phyloP scores from a whole-genome alignment of 2,888 invertebrate genomes.

The Ophion obscuratus region DNA sequence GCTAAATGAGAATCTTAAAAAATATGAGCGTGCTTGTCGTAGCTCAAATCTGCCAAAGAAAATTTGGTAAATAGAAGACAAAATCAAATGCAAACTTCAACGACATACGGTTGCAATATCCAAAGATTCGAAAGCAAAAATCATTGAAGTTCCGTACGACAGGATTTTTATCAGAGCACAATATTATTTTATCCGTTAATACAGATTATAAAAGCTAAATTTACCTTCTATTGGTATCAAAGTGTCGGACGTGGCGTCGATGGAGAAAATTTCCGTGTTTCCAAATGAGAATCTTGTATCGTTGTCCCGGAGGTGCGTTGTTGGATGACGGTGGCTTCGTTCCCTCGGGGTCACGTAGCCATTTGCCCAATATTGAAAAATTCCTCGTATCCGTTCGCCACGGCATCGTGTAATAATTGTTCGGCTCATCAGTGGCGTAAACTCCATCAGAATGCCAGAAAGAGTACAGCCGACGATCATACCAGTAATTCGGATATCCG shows the following conservation, averaged over 20 bases:
- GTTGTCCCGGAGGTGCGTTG: constrained; percentile 70
- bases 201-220: neutral
- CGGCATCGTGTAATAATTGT: too few relatives aligned
- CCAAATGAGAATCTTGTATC: constrained; percentile 86
- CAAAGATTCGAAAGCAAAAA: constrained; percentile 74
- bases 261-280: constrained; percentile 86
- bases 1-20: too few relatives aligned
- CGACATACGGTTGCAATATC: too few relatives aligned
- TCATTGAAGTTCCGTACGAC: constrained; percentile 19
- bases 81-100: too few relatives aligned
- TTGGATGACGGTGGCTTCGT: constrained; percentile 71
- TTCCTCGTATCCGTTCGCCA: neutral
- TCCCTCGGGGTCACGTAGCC: constrained; percentile 81
- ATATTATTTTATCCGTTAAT: neutral
- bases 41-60: too few relatives aligned
- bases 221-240: constrained; percentile 77
- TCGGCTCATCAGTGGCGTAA: too few relatives aligned
- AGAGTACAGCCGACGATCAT: too few relatives aligned
- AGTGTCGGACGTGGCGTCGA: constrained; percentile 86
- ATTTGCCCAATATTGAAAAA: constrained; percentile 80
- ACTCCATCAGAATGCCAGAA: too few relatives aligned
- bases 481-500: too few relatives aligned
- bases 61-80: too few relatives aligned
- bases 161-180: too few relatives aligned
- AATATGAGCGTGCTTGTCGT: too few relatives aligned